These are phyloP conservation scores for Takifugu ocellatus DNA, from an alignment of 2,797 vertebrate genomes.

Conservation along the genomic window DNA sequence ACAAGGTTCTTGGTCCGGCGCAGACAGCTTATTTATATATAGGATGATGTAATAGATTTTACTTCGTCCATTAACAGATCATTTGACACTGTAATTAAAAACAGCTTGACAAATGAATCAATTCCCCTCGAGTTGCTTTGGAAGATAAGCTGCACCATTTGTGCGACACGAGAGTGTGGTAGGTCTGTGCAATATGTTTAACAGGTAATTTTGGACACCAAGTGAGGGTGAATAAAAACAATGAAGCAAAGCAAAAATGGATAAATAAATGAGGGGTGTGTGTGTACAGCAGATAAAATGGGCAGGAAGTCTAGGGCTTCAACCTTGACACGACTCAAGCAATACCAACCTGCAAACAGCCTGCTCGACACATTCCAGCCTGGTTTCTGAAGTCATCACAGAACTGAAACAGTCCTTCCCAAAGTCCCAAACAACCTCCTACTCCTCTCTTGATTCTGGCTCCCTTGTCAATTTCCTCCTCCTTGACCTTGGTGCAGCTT, in stretches of 20 bases:
- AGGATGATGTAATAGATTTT: constrained; percentile 71
- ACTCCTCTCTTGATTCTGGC: no score
- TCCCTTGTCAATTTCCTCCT: no score
- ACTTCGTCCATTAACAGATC: constrained; percentile 74
- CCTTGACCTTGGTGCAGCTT: no score
- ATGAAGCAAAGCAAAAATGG: constrained; percentile 7
- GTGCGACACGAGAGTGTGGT: constrained; percentile 33
- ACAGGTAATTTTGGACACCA: constrained; percentile 20
- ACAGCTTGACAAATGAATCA: constrained; percentile 74
- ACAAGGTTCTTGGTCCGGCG: constrained; percentile 46
- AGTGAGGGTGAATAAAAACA: constrained; percentile 22
- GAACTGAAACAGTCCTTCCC: no score
- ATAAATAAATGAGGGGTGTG: neutral
- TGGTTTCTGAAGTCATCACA: no score
- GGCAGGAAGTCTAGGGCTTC: neutral
- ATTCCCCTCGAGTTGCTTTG: constrained; percentile 53
- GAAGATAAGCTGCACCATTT: constrained; percentile 54
- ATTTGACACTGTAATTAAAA: constrained; percentile 79
- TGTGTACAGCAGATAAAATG: no score
- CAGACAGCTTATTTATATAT: constrained; percentile 58
- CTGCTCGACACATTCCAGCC: no score
- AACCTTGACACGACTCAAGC: no score
- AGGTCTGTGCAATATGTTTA: constrained; percentile 33
- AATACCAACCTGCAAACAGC: no score
- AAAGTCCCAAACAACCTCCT: no score